A percentile compares a stretch with the other conserved stretches of the same genome.
Conservation (phyloP, 2,888 invertebrate species). For the Mimumesa dahlbomi region DNA sequence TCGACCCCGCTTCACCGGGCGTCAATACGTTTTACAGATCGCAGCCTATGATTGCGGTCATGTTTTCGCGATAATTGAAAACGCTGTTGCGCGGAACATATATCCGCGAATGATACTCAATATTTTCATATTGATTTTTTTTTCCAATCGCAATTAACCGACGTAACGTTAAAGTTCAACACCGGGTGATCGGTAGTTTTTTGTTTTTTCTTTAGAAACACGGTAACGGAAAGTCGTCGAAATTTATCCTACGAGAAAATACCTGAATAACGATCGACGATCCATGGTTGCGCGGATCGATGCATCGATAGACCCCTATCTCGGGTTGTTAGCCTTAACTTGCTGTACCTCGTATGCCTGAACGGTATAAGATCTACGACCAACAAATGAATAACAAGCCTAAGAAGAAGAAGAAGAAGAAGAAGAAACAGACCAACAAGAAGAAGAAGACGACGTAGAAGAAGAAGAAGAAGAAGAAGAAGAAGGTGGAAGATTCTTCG, state of each 20-base stretch:
- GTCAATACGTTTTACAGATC: slow-evolving; percentile 40
- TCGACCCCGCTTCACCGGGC: slow-evolving; percentile 31
- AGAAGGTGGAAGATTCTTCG: slow-evolving; percentile 54
- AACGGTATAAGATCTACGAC: slow-evolving; percentile 58
- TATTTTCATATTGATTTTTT: background rate
- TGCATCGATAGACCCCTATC: slow-evolving; percentile 39
- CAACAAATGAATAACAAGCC: slow-evolving; percentile 64
- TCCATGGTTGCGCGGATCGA: slow-evolving; percentile 26
- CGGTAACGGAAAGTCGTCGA: slow-evolving; percentile 2
- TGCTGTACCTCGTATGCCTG: slow-evolving; percentile 42
- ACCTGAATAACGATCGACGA: slow-evolving; percentile 42
- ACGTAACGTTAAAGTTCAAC: no score
- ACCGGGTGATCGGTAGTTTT: background rate
- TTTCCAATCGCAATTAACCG: no score
- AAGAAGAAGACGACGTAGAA: slow-evolving; percentile 31
- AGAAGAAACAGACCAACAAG: slow-evolving; percentile 2
- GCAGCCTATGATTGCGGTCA: slow-evolving; percentile 25
- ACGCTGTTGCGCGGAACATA: background rate
- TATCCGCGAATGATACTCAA: background rate
- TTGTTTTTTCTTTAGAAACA: background rate
- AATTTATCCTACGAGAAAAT: slow-evolving; percentile 24
- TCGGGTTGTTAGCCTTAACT: slow-evolving; percentile 49
- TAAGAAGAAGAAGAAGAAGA: slow-evolving; percentile 38
- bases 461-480: slow-evolving; percentile 4
- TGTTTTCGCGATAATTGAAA: slow-evolving; percentile 31